phyloP scores from a whole-genome alignment of 2,113 vertebrate genomes.

The Aptenodytes forsteri region DNA sequence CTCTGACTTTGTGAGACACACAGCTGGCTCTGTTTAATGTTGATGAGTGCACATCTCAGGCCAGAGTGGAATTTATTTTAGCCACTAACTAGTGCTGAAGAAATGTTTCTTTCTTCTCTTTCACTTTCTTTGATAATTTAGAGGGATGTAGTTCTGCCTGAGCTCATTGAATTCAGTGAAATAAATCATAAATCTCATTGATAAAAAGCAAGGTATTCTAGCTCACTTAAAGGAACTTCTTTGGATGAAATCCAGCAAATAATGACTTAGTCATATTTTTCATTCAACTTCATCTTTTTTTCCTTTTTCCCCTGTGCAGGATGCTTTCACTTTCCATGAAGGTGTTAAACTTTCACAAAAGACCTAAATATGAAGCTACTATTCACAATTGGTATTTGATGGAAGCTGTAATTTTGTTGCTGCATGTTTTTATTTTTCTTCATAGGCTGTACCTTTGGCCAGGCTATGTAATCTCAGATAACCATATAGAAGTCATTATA shows the following conservation, averaged over 20 bases:
- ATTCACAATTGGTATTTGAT: neutral
- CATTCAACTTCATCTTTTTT: neutral
- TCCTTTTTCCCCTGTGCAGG: accelerated
- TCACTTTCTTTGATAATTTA: neutral
- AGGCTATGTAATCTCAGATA: neutral
- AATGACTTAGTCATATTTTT: neutral
- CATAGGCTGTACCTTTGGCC: neutral
- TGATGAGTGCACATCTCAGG: neutral
- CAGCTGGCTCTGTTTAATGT: neutral
- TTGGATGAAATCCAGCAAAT: neutral
- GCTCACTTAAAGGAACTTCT: neutral
- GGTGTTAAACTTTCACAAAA: neutral
- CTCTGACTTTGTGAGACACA: neutral
- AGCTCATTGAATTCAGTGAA: neutral
- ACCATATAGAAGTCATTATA: neutral
- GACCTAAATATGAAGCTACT: neutral
- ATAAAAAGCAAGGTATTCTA: neutral
- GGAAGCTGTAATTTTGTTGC: neutral
- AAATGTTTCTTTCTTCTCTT: neutral
- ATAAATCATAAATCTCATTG: neutral
- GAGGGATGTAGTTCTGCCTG: neutral
- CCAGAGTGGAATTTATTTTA: neutral
- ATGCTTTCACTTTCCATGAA: neutral
- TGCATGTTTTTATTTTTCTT: neutral
- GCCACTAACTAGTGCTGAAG: neutral